phyloP scores from a whole-genome alignment of 2,113 vertebrate species.

The Oryzias curvinotus region DNA sequence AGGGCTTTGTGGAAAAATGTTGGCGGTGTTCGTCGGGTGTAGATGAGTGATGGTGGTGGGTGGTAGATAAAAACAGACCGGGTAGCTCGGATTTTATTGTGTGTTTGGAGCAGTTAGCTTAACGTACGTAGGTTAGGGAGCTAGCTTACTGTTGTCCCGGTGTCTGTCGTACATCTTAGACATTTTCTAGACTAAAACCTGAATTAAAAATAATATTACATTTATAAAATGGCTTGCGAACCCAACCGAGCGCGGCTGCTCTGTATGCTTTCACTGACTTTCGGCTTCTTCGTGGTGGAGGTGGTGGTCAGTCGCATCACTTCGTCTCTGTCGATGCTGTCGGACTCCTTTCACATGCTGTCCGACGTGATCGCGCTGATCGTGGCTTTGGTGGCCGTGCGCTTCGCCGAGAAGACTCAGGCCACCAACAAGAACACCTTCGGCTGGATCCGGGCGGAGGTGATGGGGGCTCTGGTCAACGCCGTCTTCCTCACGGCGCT shows the following conservation, averaged over 20 bases:
- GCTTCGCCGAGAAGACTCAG: conserved; percentile 92
- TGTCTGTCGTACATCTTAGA: too few species aligned
- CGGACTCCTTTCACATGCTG: conserved; percentile 98
- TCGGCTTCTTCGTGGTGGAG: conserved; percentile 93
- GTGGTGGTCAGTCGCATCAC: conserved; percentile 94
- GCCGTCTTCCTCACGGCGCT: conserved; percentile 96
- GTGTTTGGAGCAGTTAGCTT: conserved; percentile 45
- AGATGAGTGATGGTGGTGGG: conserved; percentile 19
- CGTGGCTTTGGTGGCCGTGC: conserved; percentile 93
- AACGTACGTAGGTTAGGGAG: not conserved
- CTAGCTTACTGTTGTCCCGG: too few species aligned
- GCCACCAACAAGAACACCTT: conserved; percentile 96
- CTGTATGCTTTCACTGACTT: conserved; percentile 93
- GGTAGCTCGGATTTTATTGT: conserved; percentile 51
- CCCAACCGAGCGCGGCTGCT: conserved; percentile 87
- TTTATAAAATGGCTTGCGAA: conserved; percentile 74
- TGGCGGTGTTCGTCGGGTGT: not conserved
- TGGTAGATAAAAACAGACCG: not conserved
- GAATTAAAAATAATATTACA: not conserved
- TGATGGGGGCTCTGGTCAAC: conserved; percentile 98
- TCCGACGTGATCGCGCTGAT: conserved; percentile 95
- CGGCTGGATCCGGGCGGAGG: conserved; percentile 97
- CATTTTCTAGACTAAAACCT: conserved; percentile 6
- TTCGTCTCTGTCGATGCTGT: conserved; percentile 93
- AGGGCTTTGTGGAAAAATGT: not conserved